Evolutionary conservation across 1,140 invertebrate species (phyloP), one percentile per base, ranked within the genome.

Genomic region (Dreissena polymorpha): DNA sequence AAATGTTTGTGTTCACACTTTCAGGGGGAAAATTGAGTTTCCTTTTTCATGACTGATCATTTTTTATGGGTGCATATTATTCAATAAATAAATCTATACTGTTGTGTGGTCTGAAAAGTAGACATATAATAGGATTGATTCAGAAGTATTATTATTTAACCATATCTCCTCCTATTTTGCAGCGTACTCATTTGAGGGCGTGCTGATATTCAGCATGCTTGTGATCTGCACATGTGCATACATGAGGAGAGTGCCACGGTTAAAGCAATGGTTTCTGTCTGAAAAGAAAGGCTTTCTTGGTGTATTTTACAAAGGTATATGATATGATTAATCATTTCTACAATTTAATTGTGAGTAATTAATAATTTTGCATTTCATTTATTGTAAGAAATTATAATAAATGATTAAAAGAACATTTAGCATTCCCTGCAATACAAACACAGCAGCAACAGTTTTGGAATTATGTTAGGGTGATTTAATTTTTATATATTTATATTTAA

Each of bases 171-270:
- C 12, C 29, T 86, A 74, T 85, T 16, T 89, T 88, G 29, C 89
- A 93, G 93, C 90, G 49, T 93, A 93, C 73, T 93, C 92, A 10
- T 93, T 93, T 90, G 93, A 93, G 84, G 93, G 93, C 8, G 80
- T 93, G 29, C 65, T 93, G 25, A 89, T 93, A 27, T 90, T 93
- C 60, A 88, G 90, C 29, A 78, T 93, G 21, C 73, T 93, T 12
- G 86, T 93, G 6, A 89, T 93, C 13, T 93, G 92, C 84, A 93
- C 93, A 12, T 93, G 92, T 90, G 91, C 91, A 8, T 93, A 93
- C 70, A 90, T 93, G 88, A 88, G 90, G 78, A 73, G 91, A 80
- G 90, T 93, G 13, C 93, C 93, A 18, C 67, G 90, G 55, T 78
- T 93, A 16, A 91, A 91, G 69, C 87, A 92, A 79, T 91, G 91